Base-by-base conservation (phyloP, 2,113 vertebrate species). In the Forbesichthys papilliferus region DNA sequence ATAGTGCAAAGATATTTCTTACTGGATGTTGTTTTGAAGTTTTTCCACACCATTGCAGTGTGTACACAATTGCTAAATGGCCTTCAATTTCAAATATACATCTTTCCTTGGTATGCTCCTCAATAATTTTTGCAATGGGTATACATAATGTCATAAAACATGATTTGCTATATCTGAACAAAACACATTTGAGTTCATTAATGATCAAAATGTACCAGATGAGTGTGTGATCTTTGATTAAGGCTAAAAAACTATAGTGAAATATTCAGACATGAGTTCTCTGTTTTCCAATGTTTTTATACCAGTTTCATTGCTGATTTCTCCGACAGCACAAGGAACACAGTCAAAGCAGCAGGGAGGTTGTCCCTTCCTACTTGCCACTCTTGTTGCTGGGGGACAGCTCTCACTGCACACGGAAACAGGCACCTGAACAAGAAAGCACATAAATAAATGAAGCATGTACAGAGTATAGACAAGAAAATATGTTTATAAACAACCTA, bases 311-410 rank as follows among this genome's bases (percentile, higher is more conserved):
- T 80, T 77, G 64, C 87, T 93, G 63, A 93, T 82, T 5, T 90
- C 82, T 61, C 93, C 93, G 49, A 93, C 92, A 61, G 91, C 90
- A 76, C 93, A 94, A 1, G 65, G 86, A n/a, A 94, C 83, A 57
- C 92, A 94, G 62, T 95, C 90, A 68, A 93, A 95, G 79, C 93
- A 94, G 64, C 92, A 94, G 14, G 79, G 64, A 0, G 92, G 91
- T 59, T 94, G 68, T 5, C 92, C 89, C 3, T 93, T 92, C 20
- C 66, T 85, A 73, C 85, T 88, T 36, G 90, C 91, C 69, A 88
- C 90, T 46, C 83, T 68, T 6, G 89, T 92, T 10, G 92, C 92
- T 11, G 91, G 87, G 48, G 66, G 81, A 61, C 94, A 94, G 33
- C 85, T 82, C 14, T 93, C 81, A 49, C 91, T 92, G 64, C 92